Evolutionary conservation across 2,113 vertebrate genomes (phyloP), one percentile per base, ranked within the genome.

Genomic region (Poeciliopsis occidentalis): DNA sequence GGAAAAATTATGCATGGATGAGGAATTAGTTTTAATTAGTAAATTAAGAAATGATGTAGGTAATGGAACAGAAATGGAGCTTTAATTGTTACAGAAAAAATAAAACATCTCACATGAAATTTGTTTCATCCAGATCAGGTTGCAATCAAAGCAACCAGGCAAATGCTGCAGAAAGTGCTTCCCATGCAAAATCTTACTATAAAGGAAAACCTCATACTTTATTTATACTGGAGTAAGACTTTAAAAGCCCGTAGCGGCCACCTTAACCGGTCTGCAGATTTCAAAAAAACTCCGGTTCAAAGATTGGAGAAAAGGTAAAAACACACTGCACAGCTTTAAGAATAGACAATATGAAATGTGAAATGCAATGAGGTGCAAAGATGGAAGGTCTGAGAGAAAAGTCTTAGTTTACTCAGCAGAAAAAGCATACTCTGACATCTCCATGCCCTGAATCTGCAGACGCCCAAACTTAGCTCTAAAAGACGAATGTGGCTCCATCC

Each of bases 251-350:
- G 1, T 10, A 17, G 13, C 5, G 3, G 17, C 44, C 44, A 19
- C 44, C 34, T 68, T 92, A 85, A 91, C 82, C 91, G 77, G 73
- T 63, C 11, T 66, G 70, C 79, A 75, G 82, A 71, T 67, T 64
- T 62, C n/a, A 34, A 72, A 69, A 76, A 69, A 64, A 62, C 76
- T 60, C 66, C 47, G 62, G 64, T 64, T 60, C 70, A 44, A 6
- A 13, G 39, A 60, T 34, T 63, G 31, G 41, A n/a, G 71, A 54
- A 60, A 39, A 29, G 17, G 11, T 44, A 1, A 24, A 12, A 15
- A 27, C 11, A 37, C 4, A 17, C n/a, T 70, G 31, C 29, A 31
- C 12, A 64, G 13, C 26, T 22, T 13, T 29, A 27, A 11, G n/a
- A 71, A 60, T 10, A 70, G 31, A 39, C 37, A 37, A 71, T 26